Evolutionary conservation across 2,888 invertebrate genomes (phyloP).

Genomic region (Apodemia hepburni): DNA sequence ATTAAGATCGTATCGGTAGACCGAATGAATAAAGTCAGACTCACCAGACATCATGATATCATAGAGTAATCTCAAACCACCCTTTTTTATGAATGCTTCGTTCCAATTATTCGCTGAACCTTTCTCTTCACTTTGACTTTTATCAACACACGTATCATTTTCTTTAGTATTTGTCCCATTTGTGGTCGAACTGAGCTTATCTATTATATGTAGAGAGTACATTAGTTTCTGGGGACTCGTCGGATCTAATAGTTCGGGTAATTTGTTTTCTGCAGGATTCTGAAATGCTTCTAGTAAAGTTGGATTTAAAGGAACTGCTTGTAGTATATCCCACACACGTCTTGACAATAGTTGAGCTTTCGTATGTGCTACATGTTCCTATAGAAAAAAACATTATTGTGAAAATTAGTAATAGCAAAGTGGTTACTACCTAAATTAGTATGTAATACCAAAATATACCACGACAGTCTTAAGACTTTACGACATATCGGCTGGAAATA

Average conservation of each 20-base stretch:
- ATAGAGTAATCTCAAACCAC: conserved; percentile 92
- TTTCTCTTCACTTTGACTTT: conserved; percentile 50
- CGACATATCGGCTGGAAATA: no score
- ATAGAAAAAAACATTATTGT: conserved; percentile 33
- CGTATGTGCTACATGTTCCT: conserved; percentile 88
- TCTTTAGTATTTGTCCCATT: conserved; percentile 52
- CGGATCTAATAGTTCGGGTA: conserved; percentile 90
- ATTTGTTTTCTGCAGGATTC: conserved; percentile 83
- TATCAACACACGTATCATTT: conserved; percentile 43
- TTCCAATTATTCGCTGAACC: conserved; percentile 81
- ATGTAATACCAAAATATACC: no score
- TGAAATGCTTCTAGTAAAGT: conserved; percentile 91
- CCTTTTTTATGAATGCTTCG: conserved; percentile 90
- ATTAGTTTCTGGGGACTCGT: conserved; percentile 95
- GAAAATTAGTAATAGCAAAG: not conserved
- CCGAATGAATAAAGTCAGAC: not conserved
- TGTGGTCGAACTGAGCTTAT: conserved; percentile 63
- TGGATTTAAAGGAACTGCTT: conserved; percentile 94
- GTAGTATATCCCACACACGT: conserved; percentile 96
- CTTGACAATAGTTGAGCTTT: conserved; percentile 94
- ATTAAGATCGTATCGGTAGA: no score
- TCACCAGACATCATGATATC: conserved; percentile 94
- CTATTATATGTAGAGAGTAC: conserved; percentile 95
- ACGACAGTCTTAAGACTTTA: no score
- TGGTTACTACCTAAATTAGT: no score